Evolutionary conservation across 2,113 vertebrate genomes (phyloP), one percentile per base, ranked within the genome.

Genomic region (Etheostoma cragini): DNA sequence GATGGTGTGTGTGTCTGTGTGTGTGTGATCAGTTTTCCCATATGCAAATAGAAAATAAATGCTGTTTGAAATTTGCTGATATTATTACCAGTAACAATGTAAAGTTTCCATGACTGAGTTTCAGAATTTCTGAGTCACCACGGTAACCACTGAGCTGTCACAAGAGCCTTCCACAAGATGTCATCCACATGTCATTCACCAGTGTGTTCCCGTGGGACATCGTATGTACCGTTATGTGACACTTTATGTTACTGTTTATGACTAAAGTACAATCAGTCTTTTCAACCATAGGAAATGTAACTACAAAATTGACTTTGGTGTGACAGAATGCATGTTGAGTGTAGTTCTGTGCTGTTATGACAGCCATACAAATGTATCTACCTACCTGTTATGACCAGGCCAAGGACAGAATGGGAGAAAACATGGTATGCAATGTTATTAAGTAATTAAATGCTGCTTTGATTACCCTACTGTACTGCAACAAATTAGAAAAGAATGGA

Each of bases 91-190:
- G 8, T 42, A 13, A 42, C 30, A 5, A 42, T 26, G 8, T 35
- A 67, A 33, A 14, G 24, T 52, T 24, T 19, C 35, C 6, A 1
- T 72, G 58, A 63, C 61, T 19, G 5, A 71, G 66, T 35, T 0
- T 0, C 4, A 0, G 54, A 65, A 53, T 22, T 1, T 62, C 7
- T 67, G 45, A 46, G 56, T 88, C 58, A 35, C 50, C 19, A 16
- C 75, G 80, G 58, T 50, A 79, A 79, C 69, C 58, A 52, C 60
- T 57, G 52, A 63, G 4, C 13, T 22, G 74, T 85, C 81, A 61
- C 33, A 69, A 77, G 56, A 73, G 56, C 38, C 6, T 62, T 61
- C 42, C 80, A 83, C 80, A 78, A 61, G 13, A 78, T 66, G 45
- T 62, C 66, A 67, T 53, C 53, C 30, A 52, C 24, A 26, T 56